Evolutionary conservation across 2,797 vertebrate genomes (phyloP), one percentile per base, ranked within the genome.

Genomic region (Nothura maculosa): DNA sequence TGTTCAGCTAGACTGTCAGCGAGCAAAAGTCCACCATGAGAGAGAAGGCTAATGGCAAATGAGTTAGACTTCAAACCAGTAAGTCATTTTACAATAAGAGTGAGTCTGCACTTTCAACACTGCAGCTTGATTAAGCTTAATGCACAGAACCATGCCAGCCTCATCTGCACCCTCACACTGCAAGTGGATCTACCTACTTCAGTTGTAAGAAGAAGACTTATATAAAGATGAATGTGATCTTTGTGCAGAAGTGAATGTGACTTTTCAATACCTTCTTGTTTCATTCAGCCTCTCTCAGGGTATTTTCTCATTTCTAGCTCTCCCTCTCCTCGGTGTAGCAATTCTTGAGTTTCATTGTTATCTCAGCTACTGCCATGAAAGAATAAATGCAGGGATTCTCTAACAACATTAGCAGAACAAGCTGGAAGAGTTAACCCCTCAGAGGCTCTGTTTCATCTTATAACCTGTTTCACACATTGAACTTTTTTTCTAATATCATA

Each of bases 341-440:
- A 75, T 85, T 87, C 89, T 77, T 61, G 28, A 1, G 0, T 94
- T 95, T 92, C 90, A 68, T 82, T 82, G 43, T 85, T 92, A 85
- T 75, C 93, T 76, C 73, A 75, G 43, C 77, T 86, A 62, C 67
- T 66, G 74, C 84, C 72, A 86, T 9, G 8, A 89, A 89, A 89
- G 54, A 87, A 48, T 32, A 89, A 93, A 94, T 24, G 64, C 75
- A 77, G 75, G 12, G 68, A 72, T 82, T 90, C 78, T 45, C 64
- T 38, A 85, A 67, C 60, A 87, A 75, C 52, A 61, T 80, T 64
- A 88, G 40, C 22, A 0, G 38, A 84, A 85, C 27, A 45, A 85
- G 22, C 76, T 19, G 28, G 61, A 16, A 40, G 14, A 93, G 50
- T 81, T 78, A 80, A 89, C 76, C 61, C 72, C 62, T 92, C 81